phyloP scores from a whole-genome alignment of 2,113 vertebrate genomes.

The Collichthys lucidus region DNA sequence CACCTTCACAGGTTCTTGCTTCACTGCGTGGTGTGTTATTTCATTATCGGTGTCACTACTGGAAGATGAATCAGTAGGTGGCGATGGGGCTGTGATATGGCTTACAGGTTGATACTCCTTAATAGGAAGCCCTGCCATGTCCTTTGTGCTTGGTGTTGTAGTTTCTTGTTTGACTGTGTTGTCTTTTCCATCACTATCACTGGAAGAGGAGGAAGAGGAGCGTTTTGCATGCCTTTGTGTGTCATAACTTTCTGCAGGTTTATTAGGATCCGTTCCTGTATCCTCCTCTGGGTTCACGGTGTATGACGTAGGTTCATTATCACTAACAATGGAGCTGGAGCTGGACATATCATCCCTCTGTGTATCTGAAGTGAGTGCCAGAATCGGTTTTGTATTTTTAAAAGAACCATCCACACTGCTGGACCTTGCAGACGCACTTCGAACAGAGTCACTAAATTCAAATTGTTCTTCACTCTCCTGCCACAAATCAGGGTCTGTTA shows the following conservation, averaged over 20 bases:
- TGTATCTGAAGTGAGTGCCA: conserved; percentile 37
- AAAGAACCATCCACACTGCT: conserved; percentile 53
- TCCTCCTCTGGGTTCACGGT: conserved; percentile 60
- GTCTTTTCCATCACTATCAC: conserved; percentile 17
- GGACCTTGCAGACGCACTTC: conserved; percentile 67
- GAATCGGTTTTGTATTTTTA: conserved; percentile 32
- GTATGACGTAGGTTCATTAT: conserved; percentile 65
- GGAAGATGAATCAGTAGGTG: conserved; percentile 9
- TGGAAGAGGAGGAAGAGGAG: conserved; percentile 31
- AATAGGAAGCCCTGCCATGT: not conserved
- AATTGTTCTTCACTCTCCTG: conserved; percentile 82
- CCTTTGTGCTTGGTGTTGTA: not conserved
- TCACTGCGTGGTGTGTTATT: not conserved
- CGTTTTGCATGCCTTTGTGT: conserved; percentile 8
- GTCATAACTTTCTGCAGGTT: not conserved
- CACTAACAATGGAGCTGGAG: conserved; percentile 75
- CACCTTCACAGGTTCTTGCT: not conserved
- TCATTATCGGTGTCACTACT: conserved; percentile 42
- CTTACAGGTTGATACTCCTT: not conserved
- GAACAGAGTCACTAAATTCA: conserved; percentile 81
- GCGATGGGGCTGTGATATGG: conserved; percentile 3
- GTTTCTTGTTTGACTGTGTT: conserved; percentile 12
- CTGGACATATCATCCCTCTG: conserved; percentile 43
- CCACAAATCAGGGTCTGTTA: conserved; percentile 60
- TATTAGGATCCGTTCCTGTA: not conserved